These are phyloP conservation scores for Ectropis grisescens DNA, from an alignment of 1,140 invertebrate genomes.

Conservation along the genomic window DNA sequence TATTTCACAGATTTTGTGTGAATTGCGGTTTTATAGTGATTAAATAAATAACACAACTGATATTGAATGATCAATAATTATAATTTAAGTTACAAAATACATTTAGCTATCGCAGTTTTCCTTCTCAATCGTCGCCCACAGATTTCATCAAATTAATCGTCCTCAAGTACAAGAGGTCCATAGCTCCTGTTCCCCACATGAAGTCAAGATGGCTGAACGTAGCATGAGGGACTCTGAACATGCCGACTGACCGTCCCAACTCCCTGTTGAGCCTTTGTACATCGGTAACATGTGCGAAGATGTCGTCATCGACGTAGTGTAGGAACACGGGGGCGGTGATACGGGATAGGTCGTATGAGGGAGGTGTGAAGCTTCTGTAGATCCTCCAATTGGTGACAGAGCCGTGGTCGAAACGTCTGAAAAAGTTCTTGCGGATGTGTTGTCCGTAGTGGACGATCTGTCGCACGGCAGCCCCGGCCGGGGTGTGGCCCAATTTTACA, in stretches of 20 bases:
- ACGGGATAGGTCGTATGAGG: constrained; percentile 71
- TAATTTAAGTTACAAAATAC: too few species aligned
- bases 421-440: constrained; percentile 73
- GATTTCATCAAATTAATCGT: constrained; percentile 49
- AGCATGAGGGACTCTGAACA: constrained; percentile 55
- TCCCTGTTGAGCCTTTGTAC: constrained; percentile 71
- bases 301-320: constrained; percentile 81
- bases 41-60: too few species aligned
- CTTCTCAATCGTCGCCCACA: constrained; percentile 11
- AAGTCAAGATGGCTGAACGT: constrained; percentile 73
- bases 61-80: too few species aligned
- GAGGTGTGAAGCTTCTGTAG: constrained; percentile 69
- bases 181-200: constrained; percentile 70
- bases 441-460: constrained; percentile 85
- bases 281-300: constrained; percentile 73
- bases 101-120: too few species aligned
- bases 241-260: constrained; percentile 68
- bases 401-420: constrained; percentile 77
- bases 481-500: constrained; percentile 83
- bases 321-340: constrained; percentile 76
- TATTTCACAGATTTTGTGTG: too few species aligned
- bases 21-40: too few species aligned
- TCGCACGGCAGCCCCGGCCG: constrained; percentile 85
- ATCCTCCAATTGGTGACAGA: constrained; percentile 62
- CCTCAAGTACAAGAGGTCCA: constrained; percentile 46